Evolutionary conservation across 2,113 vertebrate species (phyloP), one percentile per base, ranked within the genome.

Genomic region (Pituophis catenifer): DNA sequence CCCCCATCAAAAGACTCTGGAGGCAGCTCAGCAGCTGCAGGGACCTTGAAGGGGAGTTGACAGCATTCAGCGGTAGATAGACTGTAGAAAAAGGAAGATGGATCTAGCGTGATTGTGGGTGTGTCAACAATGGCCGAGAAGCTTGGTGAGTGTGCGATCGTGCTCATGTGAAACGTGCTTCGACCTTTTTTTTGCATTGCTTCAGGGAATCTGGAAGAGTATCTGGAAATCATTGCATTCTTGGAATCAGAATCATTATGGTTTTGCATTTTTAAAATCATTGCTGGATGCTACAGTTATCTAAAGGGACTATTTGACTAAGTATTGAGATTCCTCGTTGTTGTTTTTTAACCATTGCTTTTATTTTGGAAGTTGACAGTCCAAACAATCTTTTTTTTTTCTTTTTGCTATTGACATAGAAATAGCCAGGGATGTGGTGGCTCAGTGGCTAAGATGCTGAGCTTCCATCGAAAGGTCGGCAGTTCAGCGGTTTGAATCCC

Each of bases 1-100:
- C 93, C 96, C 58, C 0, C 94, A 86, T 90, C 70, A 13, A 94
- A 3, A 44, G 29, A 94, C 59, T 13, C 85, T 81, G 75, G 55
- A 33, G 94, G 94, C 93, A 86, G 52, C 0, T 88, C 54, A 0
- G 89, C 38, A 3, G 93, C 94, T 29, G 92, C 94, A 8, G 94
- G 85, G 0, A 93, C 93, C 0, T 9, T 86, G 0, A 12, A 58
- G 2, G 89, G 87, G 6, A 89, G 86, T 4, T 0, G 15, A 0
- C 0, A 12, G 26, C 0, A 55, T 90, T 5, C 24, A 44, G n/a
- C 7, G 0, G 58, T 24, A 24, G 58, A 29, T 3, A 0, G 50
- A 21, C 93, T 70, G 86, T 50, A 44, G 53, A n/a, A 33, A 87
- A n/a, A 1, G 91, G 86, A 62, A 15, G 55, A 21, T 0, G 10